A percentile compares a stretch with the other conserved stretches of the same genome.
phyloP scores from a whole-genome alignment of 2,797 vertebrate genomes.

The Adelosebastes latens region DNA sequence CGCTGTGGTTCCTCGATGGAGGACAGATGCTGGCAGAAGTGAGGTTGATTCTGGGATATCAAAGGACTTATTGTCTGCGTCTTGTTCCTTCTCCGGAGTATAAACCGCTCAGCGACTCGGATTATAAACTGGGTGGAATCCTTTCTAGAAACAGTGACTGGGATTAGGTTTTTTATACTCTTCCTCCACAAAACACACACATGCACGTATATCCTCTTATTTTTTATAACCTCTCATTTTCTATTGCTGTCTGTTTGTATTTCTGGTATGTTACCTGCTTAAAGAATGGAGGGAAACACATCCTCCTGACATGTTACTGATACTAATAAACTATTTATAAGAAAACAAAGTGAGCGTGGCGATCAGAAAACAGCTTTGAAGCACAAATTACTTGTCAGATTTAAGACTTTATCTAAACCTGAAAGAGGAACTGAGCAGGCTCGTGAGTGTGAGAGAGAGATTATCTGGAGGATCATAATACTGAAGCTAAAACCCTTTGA shows the following conservation, averaged over 20 bases:
- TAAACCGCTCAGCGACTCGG: slow-evolving; percentile 45
- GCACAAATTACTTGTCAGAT: not conserved
- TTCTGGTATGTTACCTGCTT: slow-evolving; percentile 61
- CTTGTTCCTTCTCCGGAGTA: slow-evolving; percentile 3
- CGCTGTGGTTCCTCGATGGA: not conserved
- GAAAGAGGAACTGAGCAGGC: slow-evolving; percentile 3
- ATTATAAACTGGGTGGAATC: slow-evolving; percentile 59
- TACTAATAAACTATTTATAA: slow-evolving; percentile 80
- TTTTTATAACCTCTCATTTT: slow-evolving; percentile 72
- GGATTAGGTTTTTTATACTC: slow-evolving; percentile 66
- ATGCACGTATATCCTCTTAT: slow-evolving; percentile 58
- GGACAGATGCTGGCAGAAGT: not conserved
- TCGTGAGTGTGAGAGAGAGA: slow-evolving; percentile 24
- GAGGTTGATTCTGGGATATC: slow-evolving; percentile 33
- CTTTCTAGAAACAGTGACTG: slow-evolving; percentile 48
- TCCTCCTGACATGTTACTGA: slow-evolving; percentile 49
- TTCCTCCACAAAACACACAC: slow-evolving; percentile 30
- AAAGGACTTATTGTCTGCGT: slow-evolving; percentile 7
- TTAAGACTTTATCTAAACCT: slow-evolving; percentile 1
- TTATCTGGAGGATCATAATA: slow-evolving; percentile 44
- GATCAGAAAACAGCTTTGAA: not conserved
- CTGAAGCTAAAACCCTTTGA: slow-evolving; percentile 42
- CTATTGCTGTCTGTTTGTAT: slow-evolving; percentile 64
- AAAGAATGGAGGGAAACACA: slow-evolving; percentile 13
- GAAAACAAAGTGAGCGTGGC: slow-evolving; percentile 31